Conservation (phyloP, 2,797 vertebrate genomes). For the Varecia variegata region DNA sequence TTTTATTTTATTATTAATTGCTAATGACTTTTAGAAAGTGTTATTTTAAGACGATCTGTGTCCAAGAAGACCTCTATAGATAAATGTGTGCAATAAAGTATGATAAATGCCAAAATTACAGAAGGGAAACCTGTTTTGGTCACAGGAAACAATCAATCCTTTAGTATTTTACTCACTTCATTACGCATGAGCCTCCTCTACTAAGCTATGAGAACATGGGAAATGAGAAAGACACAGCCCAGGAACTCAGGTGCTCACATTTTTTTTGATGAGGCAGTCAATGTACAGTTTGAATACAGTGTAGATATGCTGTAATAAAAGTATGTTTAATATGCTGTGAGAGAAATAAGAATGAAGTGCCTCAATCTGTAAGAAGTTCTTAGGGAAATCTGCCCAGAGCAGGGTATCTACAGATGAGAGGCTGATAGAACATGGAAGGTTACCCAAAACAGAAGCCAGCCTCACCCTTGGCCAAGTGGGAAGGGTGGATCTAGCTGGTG, state of each 20-base stretch:
- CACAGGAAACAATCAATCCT: no score
- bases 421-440: rapidly evolving
- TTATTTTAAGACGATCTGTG: not conserved
- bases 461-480: no score
- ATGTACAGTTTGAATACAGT: not conserved
- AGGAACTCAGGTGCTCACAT: not conserved
- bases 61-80: not conserved
- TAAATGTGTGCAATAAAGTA: not conserved
- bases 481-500: not conserved
- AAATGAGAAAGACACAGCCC: not conserved
- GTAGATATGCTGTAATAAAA: not conserved
- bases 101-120: not conserved
- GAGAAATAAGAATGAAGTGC: not conserved
- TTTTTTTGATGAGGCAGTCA: not conserved
- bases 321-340: not conserved
- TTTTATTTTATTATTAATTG: not conserved
- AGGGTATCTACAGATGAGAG: not conserved
- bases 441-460: not conserved
- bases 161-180: not conserved
- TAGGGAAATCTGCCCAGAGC: not conserved
- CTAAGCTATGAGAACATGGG: not conserved
- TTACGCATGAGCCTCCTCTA: not conserved
- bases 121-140: not conserved
- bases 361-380: not conserved
- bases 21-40: not conserved